Evolutionary conservation across 2,888 invertebrate species (phyloP).

Genomic region (Oeneis ivallda): DNA sequence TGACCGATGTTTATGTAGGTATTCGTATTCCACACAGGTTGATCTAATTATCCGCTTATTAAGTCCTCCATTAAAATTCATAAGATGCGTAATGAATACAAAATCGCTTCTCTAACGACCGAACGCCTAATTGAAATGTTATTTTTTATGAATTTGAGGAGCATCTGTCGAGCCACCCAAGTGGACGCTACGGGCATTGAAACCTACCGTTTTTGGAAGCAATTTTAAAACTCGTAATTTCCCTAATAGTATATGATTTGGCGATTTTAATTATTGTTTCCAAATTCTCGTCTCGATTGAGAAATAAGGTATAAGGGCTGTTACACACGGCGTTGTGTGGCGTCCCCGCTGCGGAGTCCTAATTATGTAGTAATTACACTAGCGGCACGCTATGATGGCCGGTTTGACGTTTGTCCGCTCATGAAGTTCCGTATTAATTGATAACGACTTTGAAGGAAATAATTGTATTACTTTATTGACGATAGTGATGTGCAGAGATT

Average conservation of each 20-base stretch:
- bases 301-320: slow-evolving; percentile 22
- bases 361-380: no score
- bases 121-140: slow-evolving; percentile 60
- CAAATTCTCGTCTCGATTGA: slow-evolving; percentile 31
- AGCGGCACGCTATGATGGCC: no score
- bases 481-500: no score
- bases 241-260: slow-evolving; percentile 39
- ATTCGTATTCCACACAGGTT: slow-evolving; percentile 18
- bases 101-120: slow-evolving; percentile 57
- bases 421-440: no score
- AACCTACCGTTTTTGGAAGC: slow-evolving; percentile 33
- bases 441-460: no score
- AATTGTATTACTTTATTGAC: no score
- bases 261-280: slow-evolving; percentile 41
- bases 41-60: slow-evolving; percentile 39
- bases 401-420: no score
- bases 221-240: slow-evolving; percentile 39
- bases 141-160: slow-evolving; percentile 57
- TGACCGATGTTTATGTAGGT: neutral
- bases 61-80: slow-evolving; percentile 57
- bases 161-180: slow-evolving; percentile 67
- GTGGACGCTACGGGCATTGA: slow-evolving; percentile 42
- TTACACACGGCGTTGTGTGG: no score
- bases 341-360: no score
- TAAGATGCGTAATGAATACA: slow-evolving; percentile 55